Base-by-base conservation (phyloP, 2,797 vertebrate genomes). In the Megaceryle alcyon region DNA sequence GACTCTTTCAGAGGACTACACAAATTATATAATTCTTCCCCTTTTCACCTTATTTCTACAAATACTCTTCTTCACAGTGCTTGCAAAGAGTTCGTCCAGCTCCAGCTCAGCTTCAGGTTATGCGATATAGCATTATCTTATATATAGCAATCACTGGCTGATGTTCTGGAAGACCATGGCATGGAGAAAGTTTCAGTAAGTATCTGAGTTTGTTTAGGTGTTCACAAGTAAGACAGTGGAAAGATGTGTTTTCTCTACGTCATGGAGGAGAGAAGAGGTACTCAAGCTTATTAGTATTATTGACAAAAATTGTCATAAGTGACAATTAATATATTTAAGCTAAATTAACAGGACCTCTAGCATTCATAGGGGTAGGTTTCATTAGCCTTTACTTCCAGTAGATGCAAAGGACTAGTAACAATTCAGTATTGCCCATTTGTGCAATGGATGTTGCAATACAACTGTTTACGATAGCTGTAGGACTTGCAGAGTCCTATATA, bases 211-310 rank as follows among this genome's bases (percentile, higher is more conserved):
- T 76, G 2, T 49, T 82, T 46, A 56, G 10, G 19, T 71, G 90
- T 73, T 46, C 61, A 37, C 59, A 87, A 41, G 5, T 16, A 63
- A 66, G 25, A 25, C 51, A 63, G 14, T 59, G 48, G 22, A 61
- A 70, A 4, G 9, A 35, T 3, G 1, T 46, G 16, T 0, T 37
- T 13, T 70, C 31, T 17, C 8, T 15, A 8, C 3, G 1, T 65
- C 35, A 43, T 16, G 29, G 54, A 26, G 66, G n/a, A 72, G 5
- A 39, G 33, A 39, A 31, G 9, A 53, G 11, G 9, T 61, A 11
- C 21, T 86, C 57, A 35, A 75, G 31, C 11, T 81, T 23, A 19
- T n/a, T 23, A 48, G 21, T 29, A 35, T 69, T 21, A 23, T 8
- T 57, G 46, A 54, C n/a, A 35, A 20, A 60, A 41, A 17, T 49